Percentiles rank a stretch among this genome's conserved stretches.
Evolutionary conservation across 1,140 invertebrate species (phyloP).

Genomic region (Littorina saxatilis): DNA sequence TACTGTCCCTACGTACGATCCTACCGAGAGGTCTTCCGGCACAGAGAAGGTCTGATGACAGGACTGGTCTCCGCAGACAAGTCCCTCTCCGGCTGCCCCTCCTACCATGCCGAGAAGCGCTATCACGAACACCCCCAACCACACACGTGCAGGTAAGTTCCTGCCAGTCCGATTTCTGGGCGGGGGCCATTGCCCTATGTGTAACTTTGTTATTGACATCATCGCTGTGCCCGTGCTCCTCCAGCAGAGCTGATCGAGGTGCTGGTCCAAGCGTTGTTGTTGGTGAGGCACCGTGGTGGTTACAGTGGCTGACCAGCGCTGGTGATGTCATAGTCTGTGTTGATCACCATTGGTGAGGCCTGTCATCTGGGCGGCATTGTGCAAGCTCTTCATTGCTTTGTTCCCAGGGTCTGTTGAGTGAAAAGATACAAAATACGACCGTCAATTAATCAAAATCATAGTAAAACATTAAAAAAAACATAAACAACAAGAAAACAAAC

Average conservation of each 20-base stretch:
- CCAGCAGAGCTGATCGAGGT: neutral
- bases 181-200: constrained; percentile 4
- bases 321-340: constrained; percentile 24
- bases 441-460: no score
- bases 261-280: neutral
- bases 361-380: no score
- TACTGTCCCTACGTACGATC: constrained; percentile 24
- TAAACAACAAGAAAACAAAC: neutral
- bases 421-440: no score
- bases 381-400: no score
- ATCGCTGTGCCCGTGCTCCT: neutral
- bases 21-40: neutral
- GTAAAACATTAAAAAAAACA: no score
- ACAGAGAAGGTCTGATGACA: constrained; percentile 28
- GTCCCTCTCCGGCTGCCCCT: neutral
- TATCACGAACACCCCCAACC: neutral
- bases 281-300: constrained; percentile 2
- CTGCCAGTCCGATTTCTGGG: neutral
- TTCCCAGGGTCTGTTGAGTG: no score
- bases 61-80: neutral
- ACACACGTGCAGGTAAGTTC: no score
- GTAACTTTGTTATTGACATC: neutral
- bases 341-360: constrained; percentile 22
- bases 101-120: neutral
- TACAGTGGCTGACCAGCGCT: neutral